Conservation (phyloP, 2,888 invertebrate species). For the Caenorhabditis doughertyi region DNA sequence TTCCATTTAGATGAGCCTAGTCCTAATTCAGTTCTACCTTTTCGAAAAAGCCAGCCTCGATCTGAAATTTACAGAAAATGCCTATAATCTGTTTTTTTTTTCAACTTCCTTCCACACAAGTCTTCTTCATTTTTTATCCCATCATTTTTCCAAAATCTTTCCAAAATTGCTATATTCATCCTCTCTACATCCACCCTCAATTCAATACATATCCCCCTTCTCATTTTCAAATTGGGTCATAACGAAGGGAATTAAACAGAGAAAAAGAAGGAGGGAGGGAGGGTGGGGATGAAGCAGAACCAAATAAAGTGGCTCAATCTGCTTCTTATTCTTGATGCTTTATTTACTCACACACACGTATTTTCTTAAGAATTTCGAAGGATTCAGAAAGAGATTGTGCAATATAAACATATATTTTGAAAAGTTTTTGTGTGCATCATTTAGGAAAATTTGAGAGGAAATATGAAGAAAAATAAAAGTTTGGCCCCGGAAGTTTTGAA, state of each 20-base stretch:
- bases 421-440: not conserved
- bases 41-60: no score
- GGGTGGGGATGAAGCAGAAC: not conserved
- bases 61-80: no score
- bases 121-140: no score
- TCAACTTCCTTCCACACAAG: no score
- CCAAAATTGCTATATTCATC: slow-evolving; percentile 10
- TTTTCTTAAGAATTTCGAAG: not conserved
- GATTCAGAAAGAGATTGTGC: not conserved
- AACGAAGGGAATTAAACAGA: slow-evolving; percentile 18
- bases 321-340: not conserved
- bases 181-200: not conserved
- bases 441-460: not conserved
- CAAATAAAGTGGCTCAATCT: slow-evolving; percentile 36
- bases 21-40: no score
- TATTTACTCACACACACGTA: slow-evolving; percentile 16
- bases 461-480: not conserved
- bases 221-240: slow-evolving; percentile 17
- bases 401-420: no score
- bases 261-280: slow-evolving; percentile 12
- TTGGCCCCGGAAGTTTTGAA: not conserved
- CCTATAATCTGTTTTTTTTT: no score
- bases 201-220: not conserved
- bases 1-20: no score
- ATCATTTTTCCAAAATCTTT: not conserved